Base-by-base conservation (phyloP, 2,888 invertebrate genomes). In the Eilema sororculum region DNA sequence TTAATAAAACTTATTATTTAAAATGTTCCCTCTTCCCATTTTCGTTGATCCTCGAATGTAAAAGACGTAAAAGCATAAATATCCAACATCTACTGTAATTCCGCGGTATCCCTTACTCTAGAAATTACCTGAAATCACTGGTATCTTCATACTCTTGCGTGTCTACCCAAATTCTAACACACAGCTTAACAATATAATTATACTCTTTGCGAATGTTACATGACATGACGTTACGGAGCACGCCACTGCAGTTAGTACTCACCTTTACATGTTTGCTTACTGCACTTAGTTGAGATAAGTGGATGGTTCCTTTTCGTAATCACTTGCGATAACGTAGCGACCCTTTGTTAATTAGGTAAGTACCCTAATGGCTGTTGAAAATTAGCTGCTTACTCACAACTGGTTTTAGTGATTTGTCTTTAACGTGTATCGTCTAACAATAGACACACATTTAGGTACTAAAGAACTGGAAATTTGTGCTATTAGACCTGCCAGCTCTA, bases 271-370 rank as follows among this genome's bases (percentile, higher is more conserved):
- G 52, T 71, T 71, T 64, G 28, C 67, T 63, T 25, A 59, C n/a
- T 67, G 63, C 59, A 57, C 22, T 56, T 56, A 70, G 61, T 66
- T 58, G 22, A 57, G 67, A 71, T 67, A 71, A 67, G 52, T 59
- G 41, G 33, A 59, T 46, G 33, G 67, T 59, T 59, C 22, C 24
- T 52, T 59, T 25, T 64, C 63, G n/a, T 67, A 71, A 67, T 30
- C 24, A 52, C 25, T 33, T n/a, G 37, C 33, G 65, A 70, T 70
- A 62, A 59, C 30, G 22, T 64, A 65, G 33, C 28, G 30, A 20
- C 16, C 28, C 6, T 22, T 22, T 63, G 28, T 3, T 63, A 69
- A 67, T 70, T 63, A 62, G 41, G 56, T 63, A 58, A 41, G 61
- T 70, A 57, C 16, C 41, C 2, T 66, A 69, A 61, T 69, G 37